phyloP scores from a whole-genome alignment of 2,113 vertebrate species.

The Gallinago jamesoni region DNA sequence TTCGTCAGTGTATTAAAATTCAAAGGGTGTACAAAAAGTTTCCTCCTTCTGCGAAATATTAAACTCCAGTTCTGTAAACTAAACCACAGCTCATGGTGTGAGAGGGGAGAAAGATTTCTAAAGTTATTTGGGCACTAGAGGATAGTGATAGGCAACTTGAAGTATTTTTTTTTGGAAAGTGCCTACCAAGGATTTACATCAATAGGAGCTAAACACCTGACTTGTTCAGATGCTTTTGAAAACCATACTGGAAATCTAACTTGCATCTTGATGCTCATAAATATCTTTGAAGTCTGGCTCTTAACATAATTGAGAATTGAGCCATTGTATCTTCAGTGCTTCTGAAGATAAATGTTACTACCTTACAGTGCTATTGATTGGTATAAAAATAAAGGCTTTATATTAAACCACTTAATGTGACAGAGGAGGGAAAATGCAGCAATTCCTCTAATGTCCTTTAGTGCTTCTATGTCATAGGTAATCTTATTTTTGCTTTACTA shows the following conservation, averaged over 20 bases:
- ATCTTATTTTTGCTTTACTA: conserved; percentile 44
- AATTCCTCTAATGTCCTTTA: conserved; percentile 31
- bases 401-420: conserved; percentile 63
- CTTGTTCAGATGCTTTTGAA: conserved; percentile 38
- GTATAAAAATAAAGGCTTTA: conserved; percentile 65
- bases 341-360: conserved; percentile 46
- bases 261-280: conserved; percentile 28
- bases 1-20: neutral
- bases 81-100: neutral
- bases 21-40: neutral
- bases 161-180: neutral
- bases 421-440: conserved; percentile 18
- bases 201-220: neutral
- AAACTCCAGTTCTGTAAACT: neutral
- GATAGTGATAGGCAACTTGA: neutral
- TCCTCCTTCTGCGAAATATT: neutral
- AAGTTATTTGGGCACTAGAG: neutral
- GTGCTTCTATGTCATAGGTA: conserved; percentile 19
- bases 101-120: neutral
- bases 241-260: conserved; percentile 34
- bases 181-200: neutral
- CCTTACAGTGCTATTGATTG: conserved; percentile 56
- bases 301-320: conserved; percentile 43
- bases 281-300: conserved; percentile 32
- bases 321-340: conserved; percentile 6